Percentiles rank a stretch among this genome's conserved stretches.
Conservation (phyloP, 92 coral and sea anemone genomes). For the Heteractis magnifica region DNA sequence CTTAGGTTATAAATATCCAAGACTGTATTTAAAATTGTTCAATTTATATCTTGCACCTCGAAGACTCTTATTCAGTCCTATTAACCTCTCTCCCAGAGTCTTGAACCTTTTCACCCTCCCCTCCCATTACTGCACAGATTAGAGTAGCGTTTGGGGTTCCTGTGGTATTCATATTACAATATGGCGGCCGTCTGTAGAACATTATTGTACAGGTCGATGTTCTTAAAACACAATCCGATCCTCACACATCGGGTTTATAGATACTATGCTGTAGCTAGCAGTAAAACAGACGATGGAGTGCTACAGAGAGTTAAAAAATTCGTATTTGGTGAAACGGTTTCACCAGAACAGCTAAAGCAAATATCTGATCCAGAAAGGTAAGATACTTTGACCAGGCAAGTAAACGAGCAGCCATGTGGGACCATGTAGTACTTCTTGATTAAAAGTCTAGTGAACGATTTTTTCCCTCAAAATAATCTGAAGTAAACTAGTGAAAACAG, state of each 20-base stretch:
- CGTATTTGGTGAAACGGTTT: conserved; percentile 54
- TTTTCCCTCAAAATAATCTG: too few species aligned
- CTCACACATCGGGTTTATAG: background rate
- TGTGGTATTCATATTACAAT: conserved; percentile 10
- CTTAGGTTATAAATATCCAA: too few species aligned
- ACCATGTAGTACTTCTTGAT: too few species aligned
- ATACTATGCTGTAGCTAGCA: conserved; percentile 35
- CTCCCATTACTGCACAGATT: background rate
- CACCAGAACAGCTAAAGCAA: conserved; percentile 35
- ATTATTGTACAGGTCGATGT: conserved; percentile 21
- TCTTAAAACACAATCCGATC: background rate
- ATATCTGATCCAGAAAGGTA: conserved; percentile 11
- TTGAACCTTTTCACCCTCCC: background rate
- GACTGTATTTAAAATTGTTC: too few species aligned
- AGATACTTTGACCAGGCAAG: background rate
- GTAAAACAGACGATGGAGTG: conserved; percentile 38
- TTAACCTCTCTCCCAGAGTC: background rate
- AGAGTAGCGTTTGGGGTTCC: conserved; percentile 1
- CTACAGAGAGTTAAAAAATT: conserved; percentile 50
- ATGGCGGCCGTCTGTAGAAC: conserved; percentile 27
- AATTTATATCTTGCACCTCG: too few species aligned
- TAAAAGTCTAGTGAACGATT: too few species aligned
- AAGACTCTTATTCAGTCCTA: too few species aligned
- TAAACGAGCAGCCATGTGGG: too few species aligned
- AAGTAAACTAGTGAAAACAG: too few species aligned